These are phyloP conservation scores for Pan paniscus DNA, from an alignment of 2,113 vertebrate species.

Conservation along the genomic window DNA sequence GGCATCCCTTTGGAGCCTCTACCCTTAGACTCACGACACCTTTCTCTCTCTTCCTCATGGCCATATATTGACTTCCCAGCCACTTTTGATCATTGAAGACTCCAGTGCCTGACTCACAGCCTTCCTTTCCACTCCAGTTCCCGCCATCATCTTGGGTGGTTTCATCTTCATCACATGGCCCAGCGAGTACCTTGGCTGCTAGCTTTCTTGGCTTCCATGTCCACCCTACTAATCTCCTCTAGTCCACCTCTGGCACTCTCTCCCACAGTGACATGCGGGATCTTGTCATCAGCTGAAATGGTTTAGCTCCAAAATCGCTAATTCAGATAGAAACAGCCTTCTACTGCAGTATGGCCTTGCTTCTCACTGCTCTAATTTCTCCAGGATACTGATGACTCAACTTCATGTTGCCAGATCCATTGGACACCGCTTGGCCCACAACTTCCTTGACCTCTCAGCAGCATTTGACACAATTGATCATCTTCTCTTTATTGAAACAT, in stretches of 20 bases:
- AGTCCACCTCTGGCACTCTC: neutral
- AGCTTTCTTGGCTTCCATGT: neutral
- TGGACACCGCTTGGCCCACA: accelerated
- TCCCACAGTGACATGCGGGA: neutral
- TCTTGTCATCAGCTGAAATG: neutral
- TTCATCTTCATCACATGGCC: accelerated
- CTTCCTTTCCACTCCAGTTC: neutral
- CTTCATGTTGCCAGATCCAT: neutral
- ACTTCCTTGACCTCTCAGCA: neutral
- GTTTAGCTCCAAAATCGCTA: neutral
- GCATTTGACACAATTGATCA: too few species aligned
- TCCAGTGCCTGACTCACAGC: neutral
- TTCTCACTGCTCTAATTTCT: neutral
- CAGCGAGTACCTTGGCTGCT: neutral
- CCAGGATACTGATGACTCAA: neutral
- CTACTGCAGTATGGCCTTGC: neutral
- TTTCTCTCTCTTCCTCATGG: neutral
- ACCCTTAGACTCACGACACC: neutral
- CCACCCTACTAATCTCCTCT: too few species aligned
- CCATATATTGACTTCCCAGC: neutral
- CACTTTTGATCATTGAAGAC: neutral
- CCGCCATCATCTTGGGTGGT: neutral
- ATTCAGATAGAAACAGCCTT: neutral
- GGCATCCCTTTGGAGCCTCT: neutral
- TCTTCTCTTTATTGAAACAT: neutral